Conservation (phyloP, 2,113 vertebrate genomes). For the Spermophilus dauricus region DNA sequence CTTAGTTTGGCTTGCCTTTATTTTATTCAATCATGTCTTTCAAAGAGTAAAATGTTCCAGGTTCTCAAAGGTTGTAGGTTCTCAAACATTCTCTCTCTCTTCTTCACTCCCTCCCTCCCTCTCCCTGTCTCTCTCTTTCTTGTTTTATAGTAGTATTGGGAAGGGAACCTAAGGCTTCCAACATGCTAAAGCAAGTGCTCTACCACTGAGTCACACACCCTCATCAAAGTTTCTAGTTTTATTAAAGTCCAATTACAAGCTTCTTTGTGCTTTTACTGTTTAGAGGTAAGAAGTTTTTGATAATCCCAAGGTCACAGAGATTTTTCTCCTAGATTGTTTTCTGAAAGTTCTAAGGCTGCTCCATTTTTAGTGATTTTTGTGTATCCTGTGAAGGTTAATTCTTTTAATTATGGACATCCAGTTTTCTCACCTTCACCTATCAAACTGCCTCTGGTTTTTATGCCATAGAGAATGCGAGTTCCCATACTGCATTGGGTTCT, state of each 20-base stretch:
- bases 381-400: neutral
- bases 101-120: too few species aligned
- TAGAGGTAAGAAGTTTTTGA: neutral
- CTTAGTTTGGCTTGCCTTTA: neutral
- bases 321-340: neutral
- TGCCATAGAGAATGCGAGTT: neutral
- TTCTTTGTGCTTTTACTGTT: neutral
- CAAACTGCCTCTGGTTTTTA: neutral
- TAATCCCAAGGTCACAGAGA: neutral
- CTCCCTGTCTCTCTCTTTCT: neutral
- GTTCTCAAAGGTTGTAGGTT: neutral
- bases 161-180: too few species aligned
- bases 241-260: neutral
- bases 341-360: neutral
- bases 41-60: neutral
- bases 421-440: neutral
- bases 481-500: neutral
- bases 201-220: too few species aligned
- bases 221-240: neutral
- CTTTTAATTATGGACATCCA: neutral
- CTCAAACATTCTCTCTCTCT: too few species aligned
- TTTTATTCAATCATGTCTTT: conserved; percentile 6
- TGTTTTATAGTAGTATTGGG: neutral
- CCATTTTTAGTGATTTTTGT: neutral
- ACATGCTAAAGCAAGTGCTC: neutral